phyloP scores from a whole-genome alignment of 1,140 invertebrate genomes.

The Pogonus chalceus region DNA sequence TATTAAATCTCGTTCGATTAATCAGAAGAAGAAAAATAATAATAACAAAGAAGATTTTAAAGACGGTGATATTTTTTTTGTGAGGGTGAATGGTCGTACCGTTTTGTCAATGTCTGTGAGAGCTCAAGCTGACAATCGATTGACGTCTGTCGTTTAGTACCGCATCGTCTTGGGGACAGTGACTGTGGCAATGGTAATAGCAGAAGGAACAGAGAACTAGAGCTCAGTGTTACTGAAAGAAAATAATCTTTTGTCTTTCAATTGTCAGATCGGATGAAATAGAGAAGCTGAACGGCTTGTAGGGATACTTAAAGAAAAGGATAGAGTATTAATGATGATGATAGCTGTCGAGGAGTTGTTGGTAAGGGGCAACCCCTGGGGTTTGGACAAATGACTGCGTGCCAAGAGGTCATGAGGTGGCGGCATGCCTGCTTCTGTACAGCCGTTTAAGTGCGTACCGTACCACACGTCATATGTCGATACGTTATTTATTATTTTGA shows the following conservation, averaged over 20 bases:
- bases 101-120: not conserved
- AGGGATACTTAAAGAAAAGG: too few species aligned
- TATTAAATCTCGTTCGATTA: too few species aligned
- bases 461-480: conserved; percentile 4
- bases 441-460: not conserved
- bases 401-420: conserved; percentile 9
- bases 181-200: not conserved
- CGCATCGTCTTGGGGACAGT: not conserved
- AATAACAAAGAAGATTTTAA: too few species aligned
- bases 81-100: too few species aligned
- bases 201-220: too few species aligned
- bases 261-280: not conserved
- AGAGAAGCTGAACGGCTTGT: not conserved
- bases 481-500: not conserved
- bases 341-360: conserved; percentile 8
- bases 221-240: too few species aligned
- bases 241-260: conserved; percentile 1
- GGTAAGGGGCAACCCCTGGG: conserved; percentile 5
- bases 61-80: too few species aligned
- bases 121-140: conserved; percentile 10
- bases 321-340: conserved; percentile 15
- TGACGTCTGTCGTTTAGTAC: conserved; percentile 8
- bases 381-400: conserved; percentile 12
- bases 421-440: conserved; percentile 9
- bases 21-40: too few species aligned